Conservation (phyloP, 2,797 vertebrate genomes). For the Chiloscyllium punctatum region DNA sequence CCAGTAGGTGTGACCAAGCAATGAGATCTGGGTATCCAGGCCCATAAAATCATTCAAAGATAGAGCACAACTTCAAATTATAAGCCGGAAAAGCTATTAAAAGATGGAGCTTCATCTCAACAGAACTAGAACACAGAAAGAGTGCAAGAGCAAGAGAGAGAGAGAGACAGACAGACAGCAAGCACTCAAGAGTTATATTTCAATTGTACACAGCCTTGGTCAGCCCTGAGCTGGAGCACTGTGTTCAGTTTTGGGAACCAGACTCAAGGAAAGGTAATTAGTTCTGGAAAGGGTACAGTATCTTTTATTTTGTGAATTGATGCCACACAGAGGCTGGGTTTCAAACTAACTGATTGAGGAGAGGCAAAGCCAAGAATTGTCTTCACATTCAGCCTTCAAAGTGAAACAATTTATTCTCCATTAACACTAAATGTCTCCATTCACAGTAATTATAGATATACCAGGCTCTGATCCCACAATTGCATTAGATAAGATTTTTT, state of each 20-base stretch:
- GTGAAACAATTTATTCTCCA: no score
- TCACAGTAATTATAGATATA: no score
- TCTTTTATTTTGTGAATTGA: no score
- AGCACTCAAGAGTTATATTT: not conserved
- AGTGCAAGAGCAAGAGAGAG: no score
- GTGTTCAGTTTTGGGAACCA: not conserved
- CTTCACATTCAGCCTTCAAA: no score
- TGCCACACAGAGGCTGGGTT: no score
- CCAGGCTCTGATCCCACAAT: no score
- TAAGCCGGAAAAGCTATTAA: not conserved
- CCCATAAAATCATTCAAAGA: not conserved
- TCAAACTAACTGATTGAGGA: no score
- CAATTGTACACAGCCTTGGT: not conserved
- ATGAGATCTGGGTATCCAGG: not conserved
- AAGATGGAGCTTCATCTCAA: not conserved
- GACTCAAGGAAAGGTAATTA: not conserved
- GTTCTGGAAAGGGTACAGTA: not conserved
- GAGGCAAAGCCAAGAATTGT: no score
- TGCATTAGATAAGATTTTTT: no score
- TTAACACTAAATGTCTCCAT: no score
- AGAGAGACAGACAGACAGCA: no score
- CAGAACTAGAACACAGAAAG: not conserved
- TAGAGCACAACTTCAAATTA: not conserved
- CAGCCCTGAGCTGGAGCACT: not conserved
- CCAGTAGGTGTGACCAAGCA: not conserved